Evolutionary conservation across 2,888 invertebrate species (phyloP), one percentile per base, ranked within the genome.

Genomic region (Cosmia pyralina): DNA sequence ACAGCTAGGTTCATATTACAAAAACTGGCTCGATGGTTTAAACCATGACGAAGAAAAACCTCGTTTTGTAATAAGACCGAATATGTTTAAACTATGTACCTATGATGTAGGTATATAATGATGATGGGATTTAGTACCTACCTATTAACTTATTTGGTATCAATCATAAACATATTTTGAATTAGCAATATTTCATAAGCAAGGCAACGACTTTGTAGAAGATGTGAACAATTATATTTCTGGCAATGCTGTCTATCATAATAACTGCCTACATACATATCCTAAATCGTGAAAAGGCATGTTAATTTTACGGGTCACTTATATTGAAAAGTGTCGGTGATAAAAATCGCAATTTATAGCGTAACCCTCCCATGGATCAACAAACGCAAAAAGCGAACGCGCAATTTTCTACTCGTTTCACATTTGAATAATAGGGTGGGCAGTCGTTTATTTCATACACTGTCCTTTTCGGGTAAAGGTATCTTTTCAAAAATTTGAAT

Each of bases 221-320:
- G 5, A 65, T 58, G 28, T 34, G 13, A 58, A 59, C 28, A n/a
- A 52, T 11, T 69, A 1, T 74, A 53, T 69, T 65, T 59, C 44
- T 44, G 19, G 34, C 28, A 13, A 8, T 62, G 58, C 34, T 72
- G 70, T 76, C 57, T 69, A 69, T 77, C 69, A 76, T 72, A 77
- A 81, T 67, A 76, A 72, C 75, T 74, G 41, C 63, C 52, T 69
- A 64, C 67, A 50, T 59, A 70, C 50, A 72, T 72, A 81, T 59
- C 62, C 63, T 71, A 77, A 83, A 81, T 81, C 79, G 68, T 79
- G 84, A 84, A 87, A 87, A 82, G 66, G 72, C 69, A 75, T 83
- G 84, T 81, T 87, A 87, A 88, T 89, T 89, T 89, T 87, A 88
- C 89, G 86, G 86, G 84, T 87, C 88, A 88, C 85, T 87, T 87